Conservation (phyloP, 2,113 vertebrate species). For the Chionomys nivalis region DNA sequence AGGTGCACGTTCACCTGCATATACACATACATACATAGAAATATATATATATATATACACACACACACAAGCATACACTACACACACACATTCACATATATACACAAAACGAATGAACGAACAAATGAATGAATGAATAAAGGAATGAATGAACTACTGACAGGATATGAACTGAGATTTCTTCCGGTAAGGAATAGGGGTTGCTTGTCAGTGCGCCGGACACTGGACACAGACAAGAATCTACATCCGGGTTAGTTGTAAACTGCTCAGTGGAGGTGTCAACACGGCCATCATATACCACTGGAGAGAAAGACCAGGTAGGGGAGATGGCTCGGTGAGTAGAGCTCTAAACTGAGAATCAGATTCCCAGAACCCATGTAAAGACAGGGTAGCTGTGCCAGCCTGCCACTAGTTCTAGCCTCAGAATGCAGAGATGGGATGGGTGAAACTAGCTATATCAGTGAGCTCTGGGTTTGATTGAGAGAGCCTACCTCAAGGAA, state of each 20-base stretch:
- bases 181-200: background rate
- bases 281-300: background rate
- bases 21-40: background rate
- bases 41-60: no score
- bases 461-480: background rate
- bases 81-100: background rate
- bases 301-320: background rate
- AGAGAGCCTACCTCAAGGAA: background rate
- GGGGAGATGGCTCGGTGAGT: background rate
- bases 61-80: background rate
- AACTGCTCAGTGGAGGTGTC: background rate
- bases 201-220: background rate
- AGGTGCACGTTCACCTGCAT: background rate
- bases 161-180: background rate
- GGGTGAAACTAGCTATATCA: background rate
- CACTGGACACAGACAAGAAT: background rate
- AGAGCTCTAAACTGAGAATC: background rate
- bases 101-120: background rate
- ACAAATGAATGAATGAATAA: background rate
- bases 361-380: background rate
- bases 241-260: background rate
- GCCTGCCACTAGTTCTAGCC: background rate
- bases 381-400: background rate
- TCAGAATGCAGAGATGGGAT: background rate
- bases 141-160: background rate